Percentiles rank a stretch among this genome's conserved stretches.
phyloP scores from a whole-genome alignment of 1,140 invertebrate species.

The Brachionus paranguensis region DNA sequence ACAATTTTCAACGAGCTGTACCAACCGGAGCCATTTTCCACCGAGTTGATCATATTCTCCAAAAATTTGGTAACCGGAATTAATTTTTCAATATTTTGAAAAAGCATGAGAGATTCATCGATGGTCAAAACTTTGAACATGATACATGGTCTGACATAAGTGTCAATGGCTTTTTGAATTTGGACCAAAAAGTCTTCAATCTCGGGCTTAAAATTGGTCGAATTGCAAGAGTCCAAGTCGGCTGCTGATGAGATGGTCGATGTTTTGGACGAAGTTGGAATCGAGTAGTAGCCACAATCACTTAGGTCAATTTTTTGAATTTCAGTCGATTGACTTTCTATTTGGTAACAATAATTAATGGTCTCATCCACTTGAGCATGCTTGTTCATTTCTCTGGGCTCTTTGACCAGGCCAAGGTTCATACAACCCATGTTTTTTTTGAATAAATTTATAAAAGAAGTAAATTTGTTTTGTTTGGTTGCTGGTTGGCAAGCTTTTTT shows the following conservation, averaged over 20 bases:
- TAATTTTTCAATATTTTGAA: conserved; percentile 38
- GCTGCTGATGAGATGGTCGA: background rate
- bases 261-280: conserved; percentile 1
- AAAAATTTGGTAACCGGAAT: conserved; percentile 19
- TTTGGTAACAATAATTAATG: background rate
- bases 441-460: background rate
- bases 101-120: background rate
- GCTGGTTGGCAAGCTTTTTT: background rate
- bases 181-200: background rate
- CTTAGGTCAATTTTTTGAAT: background rate
- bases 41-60: background rate
- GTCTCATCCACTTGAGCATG: background rate
- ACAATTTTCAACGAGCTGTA: conserved; percentile 6
- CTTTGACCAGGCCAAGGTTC: background rate
- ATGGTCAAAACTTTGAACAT: conserved; percentile 20
- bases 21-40: background rate
- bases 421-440: conserved; percentile 10
- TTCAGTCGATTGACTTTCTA: background rate
- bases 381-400: background rate
- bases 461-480: background rate
- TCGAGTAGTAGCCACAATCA: conserved; percentile 33
- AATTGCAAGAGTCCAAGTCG: background rate
- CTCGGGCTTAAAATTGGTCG: background rate
- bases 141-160: conserved; percentile 3
- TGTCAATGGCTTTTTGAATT: conserved; percentile 9